Percentiles rank a stretch among this genome's conserved stretches.
Evolutionary conservation across 2,797 vertebrate species (phyloP).

Genomic region (Prionace glauca): DNA sequence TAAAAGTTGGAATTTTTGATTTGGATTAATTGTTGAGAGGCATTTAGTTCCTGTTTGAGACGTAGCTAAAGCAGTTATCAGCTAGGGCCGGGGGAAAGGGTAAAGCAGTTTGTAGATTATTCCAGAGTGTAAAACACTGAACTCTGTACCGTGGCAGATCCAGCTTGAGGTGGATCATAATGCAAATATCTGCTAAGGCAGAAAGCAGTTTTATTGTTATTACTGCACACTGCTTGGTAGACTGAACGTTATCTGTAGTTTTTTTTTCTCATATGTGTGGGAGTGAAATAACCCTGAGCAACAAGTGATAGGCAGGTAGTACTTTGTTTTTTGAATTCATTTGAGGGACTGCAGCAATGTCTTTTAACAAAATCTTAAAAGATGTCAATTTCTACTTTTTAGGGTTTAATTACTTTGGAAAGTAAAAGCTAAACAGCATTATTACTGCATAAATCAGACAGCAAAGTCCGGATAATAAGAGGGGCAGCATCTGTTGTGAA

Average conservation of each 20-base stretch:
- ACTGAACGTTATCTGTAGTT: background rate
- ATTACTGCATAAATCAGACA: background rate
- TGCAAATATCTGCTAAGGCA: background rate
- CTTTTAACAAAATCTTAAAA: background rate
- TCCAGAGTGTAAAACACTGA: background rate
- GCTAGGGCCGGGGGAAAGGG: no score
- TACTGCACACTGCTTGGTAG: background rate
- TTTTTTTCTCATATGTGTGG: background rate
- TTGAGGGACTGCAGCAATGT: background rate
- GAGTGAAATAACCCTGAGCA: conserved; percentile 8
- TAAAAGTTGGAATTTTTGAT: background rate
- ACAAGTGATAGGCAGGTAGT: background rate
- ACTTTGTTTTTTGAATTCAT: background rate
- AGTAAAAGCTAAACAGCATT: background rate
- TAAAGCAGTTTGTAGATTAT: background rate
- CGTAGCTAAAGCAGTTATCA: background rate
- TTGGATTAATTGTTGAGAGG: background rate
- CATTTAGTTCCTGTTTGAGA: background rate
- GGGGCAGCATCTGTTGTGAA: background rate
- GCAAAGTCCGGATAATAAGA: background rate
- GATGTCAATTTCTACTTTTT: background rate
- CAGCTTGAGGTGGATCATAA: background rate
- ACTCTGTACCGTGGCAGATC: background rate
- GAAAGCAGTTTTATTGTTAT: background rate
- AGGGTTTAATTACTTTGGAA: background rate